Evolutionary conservation across 2,797 vertebrate species (phyloP).

Genomic region (Mormyrops attenuatus): DNA sequence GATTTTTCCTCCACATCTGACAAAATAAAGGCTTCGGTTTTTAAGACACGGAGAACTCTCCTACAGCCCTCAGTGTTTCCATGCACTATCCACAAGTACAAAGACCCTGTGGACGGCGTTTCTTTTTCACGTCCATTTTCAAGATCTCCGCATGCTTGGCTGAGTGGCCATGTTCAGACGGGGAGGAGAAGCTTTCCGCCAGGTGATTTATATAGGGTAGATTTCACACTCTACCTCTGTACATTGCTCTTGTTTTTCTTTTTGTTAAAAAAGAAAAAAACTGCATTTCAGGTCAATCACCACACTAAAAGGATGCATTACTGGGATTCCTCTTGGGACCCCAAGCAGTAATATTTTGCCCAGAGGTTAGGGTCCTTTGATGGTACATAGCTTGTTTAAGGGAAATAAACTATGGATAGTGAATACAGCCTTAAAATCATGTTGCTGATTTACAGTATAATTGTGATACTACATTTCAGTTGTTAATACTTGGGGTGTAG

Average conservation of each 20-base stretch:
- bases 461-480: background rate
- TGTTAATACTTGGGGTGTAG: background rate
- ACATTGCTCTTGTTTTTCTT: background rate
- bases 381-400: background rate
- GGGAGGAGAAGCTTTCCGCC: background rate
- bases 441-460: background rate
- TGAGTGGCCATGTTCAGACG: background rate
- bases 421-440: background rate
- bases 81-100: background rate
- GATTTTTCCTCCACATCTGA: background rate
- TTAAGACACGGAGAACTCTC: background rate
- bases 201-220: background rate
- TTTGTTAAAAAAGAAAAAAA: too few relatives aligned
- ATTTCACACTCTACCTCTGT: background rate
- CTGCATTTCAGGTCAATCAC: background rate
- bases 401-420: background rate
- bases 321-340: background rate
- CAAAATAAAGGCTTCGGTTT: background rate
- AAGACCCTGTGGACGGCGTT: background rate
- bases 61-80: background rate
- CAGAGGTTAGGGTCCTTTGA: background rate
- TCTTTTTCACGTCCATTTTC: background rate
- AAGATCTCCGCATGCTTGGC: background rate
- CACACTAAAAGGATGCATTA: background rate
- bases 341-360: background rate